Percentiles rank a stretch among this genome's conserved stretches.
Conservation (phyloP, 2,113 vertebrate species). For the Ciconia boyciana region DNA sequence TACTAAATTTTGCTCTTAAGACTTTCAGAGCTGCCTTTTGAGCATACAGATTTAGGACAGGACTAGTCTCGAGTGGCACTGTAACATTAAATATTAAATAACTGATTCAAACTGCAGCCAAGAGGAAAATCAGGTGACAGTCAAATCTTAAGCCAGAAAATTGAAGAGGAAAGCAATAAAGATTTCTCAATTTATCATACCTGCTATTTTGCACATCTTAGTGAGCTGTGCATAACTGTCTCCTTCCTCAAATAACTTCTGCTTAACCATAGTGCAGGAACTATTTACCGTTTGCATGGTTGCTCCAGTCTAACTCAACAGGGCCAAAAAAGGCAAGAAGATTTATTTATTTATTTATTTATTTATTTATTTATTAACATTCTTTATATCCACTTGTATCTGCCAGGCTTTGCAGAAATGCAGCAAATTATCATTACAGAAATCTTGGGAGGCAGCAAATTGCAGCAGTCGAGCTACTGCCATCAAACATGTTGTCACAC, state of each 20-base stretch:
- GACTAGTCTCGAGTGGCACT: constrained; percentile 31
- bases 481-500: neutral
- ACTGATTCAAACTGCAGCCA: constrained; percentile 39
- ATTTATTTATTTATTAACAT: neutral
- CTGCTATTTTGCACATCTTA: neutral
- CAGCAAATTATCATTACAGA: neutral
- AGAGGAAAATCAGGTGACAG: constrained; percentile 38
- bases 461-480: neutral
- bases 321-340: neutral
- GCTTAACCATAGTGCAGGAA: neutral
- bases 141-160: constrained; percentile 25
- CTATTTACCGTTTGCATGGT: neutral
- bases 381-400: neutral
- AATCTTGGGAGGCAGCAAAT: neutral
- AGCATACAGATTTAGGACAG: constrained; percentile 41
- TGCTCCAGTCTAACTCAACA: neutral
- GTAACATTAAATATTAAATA: constrained; percentile 66
- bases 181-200: neutral
- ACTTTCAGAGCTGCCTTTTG: constrained; percentile 26
- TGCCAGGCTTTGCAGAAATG: neutral
- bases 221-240: neutral
- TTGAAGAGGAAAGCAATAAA: constrained; percentile 19
- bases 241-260: neutral
- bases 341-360: neutral
- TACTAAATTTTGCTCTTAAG: constrained; percentile 51